phyloP scores from a whole-genome alignment of 2,113 vertebrate species.

The Labeo rohita region DNA sequence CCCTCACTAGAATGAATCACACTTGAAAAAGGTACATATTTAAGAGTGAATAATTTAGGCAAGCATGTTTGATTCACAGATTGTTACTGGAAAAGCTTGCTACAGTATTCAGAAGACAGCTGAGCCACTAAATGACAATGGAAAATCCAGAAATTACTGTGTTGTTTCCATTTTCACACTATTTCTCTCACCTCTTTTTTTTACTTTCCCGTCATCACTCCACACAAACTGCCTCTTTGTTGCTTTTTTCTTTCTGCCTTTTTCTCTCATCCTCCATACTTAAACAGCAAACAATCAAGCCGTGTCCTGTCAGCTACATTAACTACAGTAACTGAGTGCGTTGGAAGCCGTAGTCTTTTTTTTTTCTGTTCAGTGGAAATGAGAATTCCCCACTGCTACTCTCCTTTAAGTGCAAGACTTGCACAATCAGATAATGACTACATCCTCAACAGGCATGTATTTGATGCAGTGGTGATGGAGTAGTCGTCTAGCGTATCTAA shows the following conservation, averaged over 20 bases:
- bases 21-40: neutral
- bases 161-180: neutral
- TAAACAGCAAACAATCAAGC: neutral
- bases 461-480: conserved; percentile 11
- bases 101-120: neutral
- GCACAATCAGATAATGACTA: conserved; percentile 15
- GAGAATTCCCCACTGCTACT: neutral
- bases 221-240: neutral
- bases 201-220: neutral
- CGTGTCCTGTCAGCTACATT: neutral
- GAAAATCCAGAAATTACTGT: neutral
- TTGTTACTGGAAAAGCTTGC: neutral
- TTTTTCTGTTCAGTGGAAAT: neutral
- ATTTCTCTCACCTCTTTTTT: neutral
- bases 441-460: conserved; percentile 5
- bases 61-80: neutral
- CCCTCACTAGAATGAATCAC: neutral
- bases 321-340: neutral
- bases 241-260: neutral
- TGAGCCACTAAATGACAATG: neutral
- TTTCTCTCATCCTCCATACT: neutral
- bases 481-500: neutral
- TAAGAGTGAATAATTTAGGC: neutral
- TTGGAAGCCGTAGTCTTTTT: neutral
- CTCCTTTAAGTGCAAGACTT: conserved; percentile 6